Conservation (phyloP, 2,797 vertebrate genomes). For the Neostethus bicornis region DNA sequence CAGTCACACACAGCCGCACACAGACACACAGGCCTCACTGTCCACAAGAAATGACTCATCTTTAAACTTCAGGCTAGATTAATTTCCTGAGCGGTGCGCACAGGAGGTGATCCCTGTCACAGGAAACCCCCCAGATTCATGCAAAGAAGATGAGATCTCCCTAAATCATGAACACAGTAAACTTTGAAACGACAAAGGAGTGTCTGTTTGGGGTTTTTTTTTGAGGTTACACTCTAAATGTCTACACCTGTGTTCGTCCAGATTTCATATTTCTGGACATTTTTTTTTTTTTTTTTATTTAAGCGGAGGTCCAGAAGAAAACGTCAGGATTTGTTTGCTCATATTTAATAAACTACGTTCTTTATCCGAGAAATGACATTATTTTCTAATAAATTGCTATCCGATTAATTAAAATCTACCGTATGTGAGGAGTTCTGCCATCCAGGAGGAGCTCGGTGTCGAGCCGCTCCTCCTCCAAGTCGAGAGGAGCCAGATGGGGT, state of each 20-base stretch:
- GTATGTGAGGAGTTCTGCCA: no score
- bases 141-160: constrained; percentile 17
- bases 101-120: constrained; percentile 15
- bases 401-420: no score
- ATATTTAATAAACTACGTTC: no score
- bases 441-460: no score
- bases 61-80: neutral
- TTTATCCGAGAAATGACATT: no score
- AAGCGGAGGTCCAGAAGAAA: no score
- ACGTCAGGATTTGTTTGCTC: no score
- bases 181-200: constrained; percentile 12
- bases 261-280: neutral
- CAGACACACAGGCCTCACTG: neutral
- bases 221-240: neutral
- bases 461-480: no score
- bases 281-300: no score
- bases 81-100: constrained; percentile 2
- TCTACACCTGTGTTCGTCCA: neutral
- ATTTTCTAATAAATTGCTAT: no score
- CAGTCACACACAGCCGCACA: constrained; percentile 2
- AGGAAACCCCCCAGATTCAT: constrained; percentile 26
- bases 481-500: no score
- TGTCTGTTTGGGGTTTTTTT: constrained; percentile 5
- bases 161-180: constrained; percentile 27
- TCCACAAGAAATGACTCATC: constrained; percentile 1